These are phyloP conservation scores for Ectemnius continuus DNA, from an alignment of 2,888 invertebrate genomes.

Conservation along the genomic window DNA sequence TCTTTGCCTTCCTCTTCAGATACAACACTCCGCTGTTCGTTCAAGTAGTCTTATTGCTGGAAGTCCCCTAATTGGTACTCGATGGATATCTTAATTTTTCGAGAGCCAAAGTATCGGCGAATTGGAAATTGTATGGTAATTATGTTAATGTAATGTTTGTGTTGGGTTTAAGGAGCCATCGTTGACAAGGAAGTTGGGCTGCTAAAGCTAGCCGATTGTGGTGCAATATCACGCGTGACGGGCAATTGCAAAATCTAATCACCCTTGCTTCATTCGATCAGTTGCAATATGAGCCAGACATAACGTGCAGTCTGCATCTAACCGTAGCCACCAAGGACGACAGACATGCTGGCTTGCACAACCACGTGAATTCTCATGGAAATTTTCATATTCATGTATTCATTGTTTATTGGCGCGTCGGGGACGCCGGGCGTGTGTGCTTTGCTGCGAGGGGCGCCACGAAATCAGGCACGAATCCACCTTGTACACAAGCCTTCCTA, in stretches of 20 bases:
- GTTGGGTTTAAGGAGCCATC: too few relatives aligned
- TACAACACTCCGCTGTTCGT: too few relatives aligned
- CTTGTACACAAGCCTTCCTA: conserved; percentile 46
- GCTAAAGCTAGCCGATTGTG: too few relatives aligned
- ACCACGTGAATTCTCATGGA: conserved; percentile 60
- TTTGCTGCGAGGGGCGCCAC: conserved; percentile 7
- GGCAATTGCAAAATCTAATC: too few relatives aligned
- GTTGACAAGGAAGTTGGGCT: too few relatives aligned
- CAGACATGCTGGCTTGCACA: conserved; percentile 27
- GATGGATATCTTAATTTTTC: too few relatives aligned
- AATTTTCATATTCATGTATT: conserved; percentile 73
- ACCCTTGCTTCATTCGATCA: neutral
- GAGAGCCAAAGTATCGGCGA: too few relatives aligned
- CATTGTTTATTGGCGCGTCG: conserved; percentile 68
- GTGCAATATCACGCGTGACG: too few relatives aligned
- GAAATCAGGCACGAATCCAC: neutral
- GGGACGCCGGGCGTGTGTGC: conserved; percentile 29
- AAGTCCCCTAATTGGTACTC: too few relatives aligned
- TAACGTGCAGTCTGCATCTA: conserved; percentile 20
- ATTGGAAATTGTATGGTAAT: too few relatives aligned
- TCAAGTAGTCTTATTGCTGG: too few relatives aligned
- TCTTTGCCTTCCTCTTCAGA: conserved; percentile 1
- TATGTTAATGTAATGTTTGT: too few relatives aligned
- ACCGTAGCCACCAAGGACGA: conserved; percentile 25
- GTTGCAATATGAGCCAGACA: conserved; percentile 3